These are phyloP conservation scores for Amphiduros pacificus DNA, from an alignment of 2,888 invertebrate species.

Conservation along the genomic window DNA sequence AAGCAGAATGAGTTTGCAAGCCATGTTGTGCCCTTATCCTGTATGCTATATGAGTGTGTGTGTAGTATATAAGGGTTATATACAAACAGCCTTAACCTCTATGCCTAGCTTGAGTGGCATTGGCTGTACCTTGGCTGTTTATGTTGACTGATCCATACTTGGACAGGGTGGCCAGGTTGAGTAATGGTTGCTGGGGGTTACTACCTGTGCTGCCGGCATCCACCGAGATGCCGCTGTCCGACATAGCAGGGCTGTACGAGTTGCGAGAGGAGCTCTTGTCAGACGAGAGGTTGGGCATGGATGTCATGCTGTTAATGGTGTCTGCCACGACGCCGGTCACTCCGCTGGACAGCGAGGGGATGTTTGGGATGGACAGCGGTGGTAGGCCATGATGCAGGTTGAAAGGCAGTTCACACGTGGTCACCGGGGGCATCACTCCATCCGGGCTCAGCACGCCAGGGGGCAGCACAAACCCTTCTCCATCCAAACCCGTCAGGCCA, in stretches of 20 bases:
- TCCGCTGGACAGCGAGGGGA: slow-evolving; percentile 17
- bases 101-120: no score
- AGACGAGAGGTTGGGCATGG: slow-evolving; percentile 27
- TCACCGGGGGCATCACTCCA: no score
- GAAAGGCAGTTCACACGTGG: slow-evolving; percentile 35
- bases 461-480: slow-evolving; percentile 52
- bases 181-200: slow-evolving; percentile 66
- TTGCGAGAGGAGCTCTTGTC: slow-evolving; percentile 46
- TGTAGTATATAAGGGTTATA: no score
- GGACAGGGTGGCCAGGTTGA: slow-evolving; percentile 86
- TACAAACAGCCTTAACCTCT: no score
- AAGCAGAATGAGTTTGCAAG: no score
- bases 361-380: slow-evolving; percentile 26
- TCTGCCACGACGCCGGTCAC: slow-evolving; percentile 21
- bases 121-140: slow-evolving; percentile 2
- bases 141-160: slow-evolving; percentile 61
- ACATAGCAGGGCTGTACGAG: slow-evolving; percentile 57
- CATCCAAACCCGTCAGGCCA: slow-evolving; percentile 40
- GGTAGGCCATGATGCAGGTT: slow-evolving; percentile 24
- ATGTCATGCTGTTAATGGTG: slow-evolving; percentile 26
- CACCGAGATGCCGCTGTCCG: slow-evolving; percentile 58
- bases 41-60: no score
- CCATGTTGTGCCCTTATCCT: no score
- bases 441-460: slow-evolving; percentile 49
- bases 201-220: slow-evolving; percentile 53